Evolutionary conservation across 23 tunicate genomes (phyloP), one percentile per base, ranked within the genome.

Genomic region (Clavelina lepadiformis): DNA sequence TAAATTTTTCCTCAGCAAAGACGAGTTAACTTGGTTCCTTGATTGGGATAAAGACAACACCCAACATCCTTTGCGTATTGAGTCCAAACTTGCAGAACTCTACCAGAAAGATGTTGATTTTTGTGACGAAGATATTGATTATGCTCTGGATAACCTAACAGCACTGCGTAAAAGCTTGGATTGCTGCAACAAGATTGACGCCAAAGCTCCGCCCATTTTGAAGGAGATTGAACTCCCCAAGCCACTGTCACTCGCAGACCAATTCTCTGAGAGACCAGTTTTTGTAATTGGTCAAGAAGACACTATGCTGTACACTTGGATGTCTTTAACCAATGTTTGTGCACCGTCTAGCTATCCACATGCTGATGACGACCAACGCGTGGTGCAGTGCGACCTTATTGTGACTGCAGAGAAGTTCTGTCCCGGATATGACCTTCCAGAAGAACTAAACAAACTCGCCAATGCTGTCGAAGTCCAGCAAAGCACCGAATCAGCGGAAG

Each of bases 371-470:
- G 78, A 72, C 46, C 45, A 65, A 6, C 65, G 73, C 2, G 58
- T 76, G 35, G 86, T 80, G 35, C 51, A 71, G 45, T 71, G 86
- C 33, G 87, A 79, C 51, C 61, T 87, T 29, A 68, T 74, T 19
- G 75, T 72, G 1, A 74, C 83, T 15, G 96, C 96, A 6, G 82
- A 67, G 31, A 74, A 79, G 52, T 78, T 72, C 52, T 87, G 86
- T 62, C 71, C 86, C 4, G 96, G 86, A 13, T 79, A 51, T 71
- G 78, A 74, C 37, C 58, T 87, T 0, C 82, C 72, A 31, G 79
- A 73, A 45, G 63, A 82, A 49, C 58, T 87, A 4, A 68, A 68
- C 33, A 82, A 79, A 60, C 59, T 79, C 3, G 73, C 96, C 2
- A 75, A 87, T 38, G 83, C 96, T 28, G 54, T 64, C 35, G 80